Evolutionary conservation across 1,140 invertebrate species (phyloP), one percentile per base, ranked within the genome.

Genomic region (Macrocentrus cingulum): DNA sequence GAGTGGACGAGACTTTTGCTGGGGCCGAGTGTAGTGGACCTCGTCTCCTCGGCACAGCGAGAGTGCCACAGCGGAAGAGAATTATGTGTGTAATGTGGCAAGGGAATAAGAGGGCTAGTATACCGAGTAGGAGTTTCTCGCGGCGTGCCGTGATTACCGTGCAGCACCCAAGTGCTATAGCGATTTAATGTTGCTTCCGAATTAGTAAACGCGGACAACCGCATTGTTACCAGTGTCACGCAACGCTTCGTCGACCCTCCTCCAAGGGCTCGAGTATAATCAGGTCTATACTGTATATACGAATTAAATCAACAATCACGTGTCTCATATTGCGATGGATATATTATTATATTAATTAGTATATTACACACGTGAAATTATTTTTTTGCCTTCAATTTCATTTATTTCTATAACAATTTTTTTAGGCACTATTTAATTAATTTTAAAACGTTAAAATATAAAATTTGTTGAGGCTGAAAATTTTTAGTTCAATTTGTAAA

Each of bases 1-100:
- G 66, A 19, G 44, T 44, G 61, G 65, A 74, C 74, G 66, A 74
- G 69, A 75, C 66, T 76, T 76, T 70, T 62, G 45, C 73, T 41
- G 41, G 49, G 60, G 60, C 66, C 69, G 71, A 74, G 68, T 73
- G n/a, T 75, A 78, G 74, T 80, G 71, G 75, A 78, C 65, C 77
- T 65, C 76, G 74, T 80, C 70, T 79, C 77, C 76, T 73, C 58
- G 65, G 39, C 64, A 65, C 32, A 54, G 19, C 20, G 19, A 49
- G 32, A 5, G 48, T 18, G 42, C 44, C 25, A 56, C 22, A 51
- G 22, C 5, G 7, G 42, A 45, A 45, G 18, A 23, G 22, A 23
- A 19, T n/a, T 39, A 13, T n/a, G n/a, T n/a, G 36, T n/a, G 8
- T 39, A 15, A 39, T 34, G 29, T 34, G 7, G 4, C 4, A 39